A percentile compares a stretch with the other conserved stretches of the same genome.
These are phyloP conservation scores for Cassiopea xamachana DNA, from an alignment of 30 jellyfish, hydroid and myxozoan genomes.

Conservation along the genomic window DNA sequence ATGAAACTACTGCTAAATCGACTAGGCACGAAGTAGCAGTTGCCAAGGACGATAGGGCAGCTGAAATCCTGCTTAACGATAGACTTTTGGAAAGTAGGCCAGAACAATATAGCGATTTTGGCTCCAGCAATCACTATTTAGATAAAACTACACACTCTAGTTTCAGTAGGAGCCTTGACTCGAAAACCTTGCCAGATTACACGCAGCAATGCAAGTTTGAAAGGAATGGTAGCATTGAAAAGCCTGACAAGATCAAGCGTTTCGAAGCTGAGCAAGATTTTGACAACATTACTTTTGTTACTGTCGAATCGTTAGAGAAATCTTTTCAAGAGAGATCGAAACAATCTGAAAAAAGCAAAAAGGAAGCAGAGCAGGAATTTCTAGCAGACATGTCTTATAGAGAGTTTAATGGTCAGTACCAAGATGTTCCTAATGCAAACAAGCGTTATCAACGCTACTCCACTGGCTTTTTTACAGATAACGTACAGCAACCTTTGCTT, in stretches of 20 bases:
- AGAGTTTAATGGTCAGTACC: neutral
- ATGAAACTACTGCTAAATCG: neutral
- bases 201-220: neutral
- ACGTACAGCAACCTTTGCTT: neutral
- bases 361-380: neutral
- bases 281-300: constrained; percentile 67
- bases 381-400: constrained; percentile 8
- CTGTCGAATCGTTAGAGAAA: constrained; percentile 51
- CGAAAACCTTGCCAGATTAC: neutral
- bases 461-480: neutral
- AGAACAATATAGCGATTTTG: neutral
- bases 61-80: neutral
- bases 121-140: neutral
- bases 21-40: neutral
- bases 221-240: neutral
- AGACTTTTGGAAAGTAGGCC: neutral
- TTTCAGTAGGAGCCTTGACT: neutral
- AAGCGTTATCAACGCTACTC: neutral
- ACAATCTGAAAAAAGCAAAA: neutral
- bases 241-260: neutral
- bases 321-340: constrained; percentile 22
- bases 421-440: neutral
- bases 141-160: neutral
- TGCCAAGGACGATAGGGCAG: neutral
- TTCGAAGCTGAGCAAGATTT: constrained; percentile 9